These are phyloP conservation scores for Epizoanthus illoricatus DNA, from an alignment of 92 coral and sea anemone species.

Conservation along the genomic window DNA sequence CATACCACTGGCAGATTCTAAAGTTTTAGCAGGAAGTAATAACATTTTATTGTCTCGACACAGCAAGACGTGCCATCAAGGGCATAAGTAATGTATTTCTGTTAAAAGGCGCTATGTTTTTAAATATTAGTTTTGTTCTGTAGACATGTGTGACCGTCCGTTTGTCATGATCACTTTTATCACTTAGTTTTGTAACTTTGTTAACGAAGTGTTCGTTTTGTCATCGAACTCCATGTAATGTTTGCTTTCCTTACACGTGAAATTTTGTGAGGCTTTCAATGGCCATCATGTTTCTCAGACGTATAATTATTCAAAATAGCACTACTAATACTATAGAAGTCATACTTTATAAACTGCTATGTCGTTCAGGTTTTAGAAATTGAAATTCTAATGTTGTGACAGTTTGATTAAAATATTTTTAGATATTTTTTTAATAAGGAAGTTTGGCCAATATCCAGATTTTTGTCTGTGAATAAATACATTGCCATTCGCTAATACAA, in stretches of 20 bases:
- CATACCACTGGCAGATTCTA: neutral
- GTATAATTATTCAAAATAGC: no score
- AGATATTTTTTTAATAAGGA: no score
- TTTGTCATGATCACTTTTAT: neutral
- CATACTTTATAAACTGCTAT: no score
- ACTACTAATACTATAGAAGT: no score
- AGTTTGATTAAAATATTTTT: no score
- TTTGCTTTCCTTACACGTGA: constrained; percentile 12
- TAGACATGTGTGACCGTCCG: neutral
- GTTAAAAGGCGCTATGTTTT: neutral
- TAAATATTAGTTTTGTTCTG: neutral
- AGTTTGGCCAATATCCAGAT: no score
- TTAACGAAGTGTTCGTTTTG: constrained; percentile 16
- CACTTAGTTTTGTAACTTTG: neutral
- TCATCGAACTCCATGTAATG: constrained; percentile 2
- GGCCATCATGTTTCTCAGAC: neutral
- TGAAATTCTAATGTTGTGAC: no score
- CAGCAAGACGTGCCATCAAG: neutral
- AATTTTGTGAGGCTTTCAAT: constrained; percentile 9
- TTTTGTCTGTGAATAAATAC: no score
- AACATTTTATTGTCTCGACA: neutral
- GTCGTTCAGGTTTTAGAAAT: no score
- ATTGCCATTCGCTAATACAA: no score
- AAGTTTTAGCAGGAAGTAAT: neutral
- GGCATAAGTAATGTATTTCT: neutral